Conservation (phyloP, 2,113 vertebrate genomes). For the Eclectus roratus region DNA sequence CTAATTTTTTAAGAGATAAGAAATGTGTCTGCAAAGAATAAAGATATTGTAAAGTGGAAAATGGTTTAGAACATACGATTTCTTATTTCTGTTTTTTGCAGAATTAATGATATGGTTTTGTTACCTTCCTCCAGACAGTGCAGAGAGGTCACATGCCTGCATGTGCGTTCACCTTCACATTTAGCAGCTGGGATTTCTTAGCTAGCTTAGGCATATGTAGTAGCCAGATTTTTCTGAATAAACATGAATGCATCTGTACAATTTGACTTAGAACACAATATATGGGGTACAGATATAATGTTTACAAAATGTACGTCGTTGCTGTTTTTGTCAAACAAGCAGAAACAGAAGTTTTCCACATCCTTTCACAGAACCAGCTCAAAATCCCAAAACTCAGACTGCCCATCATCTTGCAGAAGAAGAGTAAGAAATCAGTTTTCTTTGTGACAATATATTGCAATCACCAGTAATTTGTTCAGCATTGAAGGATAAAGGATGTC, state of each 20-base stretch:
- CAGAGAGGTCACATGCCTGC: background rate
- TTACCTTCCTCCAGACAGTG: background rate
- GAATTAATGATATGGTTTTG: accelerated
- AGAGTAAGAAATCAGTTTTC: background rate
- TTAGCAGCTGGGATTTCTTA: background rate
- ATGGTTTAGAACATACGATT: background rate
- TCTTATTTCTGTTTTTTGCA: background rate
- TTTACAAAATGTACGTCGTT: background rate
- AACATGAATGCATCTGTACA: background rate
- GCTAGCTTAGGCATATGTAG: background rate
- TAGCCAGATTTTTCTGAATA: background rate
- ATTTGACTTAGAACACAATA: background rate
- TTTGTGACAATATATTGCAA: background rate
- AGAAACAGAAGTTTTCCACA: background rate
- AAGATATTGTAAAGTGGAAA: background rate
- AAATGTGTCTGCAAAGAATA: background rate
- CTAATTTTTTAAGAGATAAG: background rate
- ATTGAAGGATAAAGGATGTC: accelerated
- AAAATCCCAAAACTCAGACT: background rate
- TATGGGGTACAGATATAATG: background rate
- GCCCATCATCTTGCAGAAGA: background rate
- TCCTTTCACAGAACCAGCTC: background rate
- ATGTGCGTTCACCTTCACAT: background rate
- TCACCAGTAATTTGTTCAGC: background rate
- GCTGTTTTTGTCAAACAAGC: background rate